Base-by-base conservation (phyloP, 2,113 vertebrate genomes). In the Nothocercus nigrocapillus region DNA sequence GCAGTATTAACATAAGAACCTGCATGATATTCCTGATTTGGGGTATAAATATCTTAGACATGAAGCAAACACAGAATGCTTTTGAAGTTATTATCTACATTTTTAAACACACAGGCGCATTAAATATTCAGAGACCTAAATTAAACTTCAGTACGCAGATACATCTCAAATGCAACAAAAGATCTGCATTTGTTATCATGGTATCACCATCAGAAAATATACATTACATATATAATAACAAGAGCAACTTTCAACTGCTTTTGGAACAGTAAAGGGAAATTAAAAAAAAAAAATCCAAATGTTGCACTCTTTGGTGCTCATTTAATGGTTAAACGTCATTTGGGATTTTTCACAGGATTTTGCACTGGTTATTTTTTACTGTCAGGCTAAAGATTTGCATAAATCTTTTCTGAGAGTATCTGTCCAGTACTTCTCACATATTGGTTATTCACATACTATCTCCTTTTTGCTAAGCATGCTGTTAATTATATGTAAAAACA, bases 11-110 rank as follows among this genome's bases (percentile, higher is more conserved):
- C 82, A 34, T 69, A 56, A 82, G 80, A 92, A 93, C 89, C 76
- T 92, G 61, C 9, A 95, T 93, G 94, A 73, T 62, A 85, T 34
- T 36, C 76, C 72, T 88, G 80, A 86, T 88, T 90, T 83, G 54
- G 25, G 62, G 22, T 5, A 69, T 56, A 63, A 93, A 53, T 78
- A 84, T 74, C 86, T 85, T 4, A 69, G 16, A 9, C 30, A 44
- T 63, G 10, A 94, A 75, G 42, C 54, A 85, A 82, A 61, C 36
- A 30, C 62, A 72, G 67, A 79, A 51, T 16, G 10, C 45, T 44
- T 90, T 61, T 13, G 9, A 15, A 58, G 59, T 36, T 76, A 22
- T 16, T 62, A 64, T 69, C 47, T 74, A 28, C 13, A 40, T 63
- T 84, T 92, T 77, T 49, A 83, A 93, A 62, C 5, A 10, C 7